Base-by-base conservation (phyloP, 2,113 vertebrate genomes). In the Leptobrachium leishanense region DNA sequence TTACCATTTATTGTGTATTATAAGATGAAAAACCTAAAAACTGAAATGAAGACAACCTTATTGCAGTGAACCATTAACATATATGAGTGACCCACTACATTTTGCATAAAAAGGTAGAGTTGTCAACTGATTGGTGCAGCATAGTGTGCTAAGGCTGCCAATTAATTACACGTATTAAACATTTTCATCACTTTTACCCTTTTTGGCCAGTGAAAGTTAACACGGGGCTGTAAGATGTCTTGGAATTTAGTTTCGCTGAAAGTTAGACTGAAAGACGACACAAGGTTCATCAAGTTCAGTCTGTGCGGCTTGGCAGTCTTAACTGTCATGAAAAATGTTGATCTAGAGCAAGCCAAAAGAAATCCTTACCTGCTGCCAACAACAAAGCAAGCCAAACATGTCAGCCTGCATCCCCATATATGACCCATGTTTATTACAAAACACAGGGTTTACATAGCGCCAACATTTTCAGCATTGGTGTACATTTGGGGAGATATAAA, bases 191-290 rank as follows among this genome's bases (percentile, higher is more conserved):
- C 54, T 40, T 55, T 77, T 7, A 31, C 53, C 50, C 6, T 43
- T 69, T 41, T 42, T 77, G 68, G n/a, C 68, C 53, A 9, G 9
- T 54, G 13, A 3, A 10, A 20, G 15, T 72, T 72, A 40, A 79
- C 43, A 13, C 41, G 63, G 75, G 68, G 55, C 50, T 78, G 44
- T 64, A 62, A n/a, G 50, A 43, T 40, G 44, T 9, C 55, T 44
- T 53, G 43, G 68, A 79, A 54, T 65, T 13, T 72, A 40, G 44
- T 79, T 79, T 53, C 76, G 70, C 40, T 73, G 77, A 66, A 79
- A 80, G 64, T 68, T 73, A 73, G 15, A 74, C 78, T 81, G 72
- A 73, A 81, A 74, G 71, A 68, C 44, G 63, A 73, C 78, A 81
- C 78, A 81, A n/a, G 78, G 78, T 67, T 43, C 59, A 66, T 74